Percentiles rank a stretch among this genome's conserved stretches.
Conservation (phyloP, 2,797 vertebrate genomes). For the Lates japonicus region DNA sequence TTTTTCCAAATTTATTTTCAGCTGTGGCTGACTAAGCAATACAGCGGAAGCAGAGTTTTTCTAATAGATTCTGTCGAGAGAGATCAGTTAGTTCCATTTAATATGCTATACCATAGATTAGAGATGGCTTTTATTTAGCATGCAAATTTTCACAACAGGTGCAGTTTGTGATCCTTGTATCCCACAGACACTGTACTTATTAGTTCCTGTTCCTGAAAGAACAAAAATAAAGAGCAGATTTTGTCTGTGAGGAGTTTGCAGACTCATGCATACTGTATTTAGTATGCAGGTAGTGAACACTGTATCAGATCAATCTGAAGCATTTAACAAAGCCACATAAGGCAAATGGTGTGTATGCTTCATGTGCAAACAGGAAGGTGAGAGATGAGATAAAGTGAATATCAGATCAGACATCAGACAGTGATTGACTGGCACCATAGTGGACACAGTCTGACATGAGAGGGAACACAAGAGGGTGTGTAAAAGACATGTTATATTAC, state of each 20-base stretch:
- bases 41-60: slow-evolving; percentile 42
- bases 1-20: slow-evolving; percentile 57
- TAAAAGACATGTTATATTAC: neutral
- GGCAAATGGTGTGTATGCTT: neutral
- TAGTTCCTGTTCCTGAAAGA: neutral
- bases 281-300: slow-evolving; percentile 13
- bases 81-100: slow-evolving; percentile 51
- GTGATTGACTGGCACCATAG: slow-evolving; percentile 43
- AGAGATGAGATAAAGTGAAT: slow-evolving; percentile 25
- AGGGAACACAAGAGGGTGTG: neutral
- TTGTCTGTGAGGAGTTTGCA: neutral
- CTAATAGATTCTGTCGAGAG: slow-evolving; percentile 61
- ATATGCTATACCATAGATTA: slow-evolving; percentile 36
- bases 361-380: slow-evolving; percentile 8
- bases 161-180: slow-evolving; percentile 1
- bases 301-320: slow-evolving; percentile 43
- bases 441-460: neutral
- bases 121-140: slow-evolving; percentile 30
- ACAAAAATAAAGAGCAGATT: neutral
- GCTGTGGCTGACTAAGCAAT: slow-evolving; percentile 60
- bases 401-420: slow-evolving; percentile 26
- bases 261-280: neutral
- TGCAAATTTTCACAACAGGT: slow-evolving; percentile 33
- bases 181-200: slow-evolving; percentile 10
- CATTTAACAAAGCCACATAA: slow-evolving; percentile 4